A percentile compares a stretch with the other conserved stretches of the same genome.
These are phyloP conservation scores for Hippocampus kuda DNA, from an alignment of 2,797 vertebrate species.

Conservation along the genomic window DNA sequence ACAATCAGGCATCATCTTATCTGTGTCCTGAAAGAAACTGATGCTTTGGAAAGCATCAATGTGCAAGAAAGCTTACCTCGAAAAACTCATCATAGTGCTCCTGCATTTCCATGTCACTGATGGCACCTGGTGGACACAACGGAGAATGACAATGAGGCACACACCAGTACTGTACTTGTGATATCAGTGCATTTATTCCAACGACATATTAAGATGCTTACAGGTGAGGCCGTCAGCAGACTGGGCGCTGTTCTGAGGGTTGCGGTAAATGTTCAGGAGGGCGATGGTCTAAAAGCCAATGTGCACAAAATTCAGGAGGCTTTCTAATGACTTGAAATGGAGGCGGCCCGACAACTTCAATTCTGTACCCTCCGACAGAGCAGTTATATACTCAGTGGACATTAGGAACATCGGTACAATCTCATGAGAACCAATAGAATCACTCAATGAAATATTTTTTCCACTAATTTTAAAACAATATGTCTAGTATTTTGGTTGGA, in stretches of 20 bases:
- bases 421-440: too few relatives aligned
- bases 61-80: constrained; percentile 66
- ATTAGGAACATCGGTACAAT: neutral
- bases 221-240: constrained; percentile 96
- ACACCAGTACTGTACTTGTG: neutral
- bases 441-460: too few relatives aligned
- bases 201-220: constrained; percentile 63
- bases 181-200: neutral
- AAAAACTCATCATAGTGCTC: constrained; percentile 98
- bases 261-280: constrained; percentile 98
- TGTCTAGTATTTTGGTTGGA: too few relatives aligned
- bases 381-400: neutral
- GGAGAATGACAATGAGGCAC: neutral
- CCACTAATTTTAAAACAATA: too few relatives aligned
- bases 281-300: constrained; percentile 76
- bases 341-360: neutral
- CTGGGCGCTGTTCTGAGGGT: constrained; percentile 98
- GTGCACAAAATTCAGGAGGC: neutral
- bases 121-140: constrained; percentile 71
- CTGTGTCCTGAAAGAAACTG: neutral
- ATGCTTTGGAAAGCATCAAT: neutral
- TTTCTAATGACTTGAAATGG: neutral
- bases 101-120: constrained; percentile 98
- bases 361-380: neutral
- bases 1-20: neutral